These are phyloP conservation scores for Thumatha senex DNA, from an alignment of 2,888 invertebrate species.

Conservation along the genomic window DNA sequence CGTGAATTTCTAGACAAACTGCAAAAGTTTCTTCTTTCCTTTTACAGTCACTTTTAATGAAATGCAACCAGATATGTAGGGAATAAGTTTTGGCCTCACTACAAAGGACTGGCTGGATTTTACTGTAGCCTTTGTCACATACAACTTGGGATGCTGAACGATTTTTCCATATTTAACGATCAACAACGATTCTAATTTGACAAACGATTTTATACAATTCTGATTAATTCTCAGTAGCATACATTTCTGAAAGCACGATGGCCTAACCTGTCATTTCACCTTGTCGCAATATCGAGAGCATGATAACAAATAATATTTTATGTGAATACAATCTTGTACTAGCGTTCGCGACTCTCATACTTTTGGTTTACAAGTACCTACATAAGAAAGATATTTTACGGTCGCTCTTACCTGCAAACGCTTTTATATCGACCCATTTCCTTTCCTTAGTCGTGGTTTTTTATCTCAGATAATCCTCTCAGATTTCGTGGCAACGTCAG, in stretches of 20 bases:
- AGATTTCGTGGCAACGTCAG: conserved; percentile 30
- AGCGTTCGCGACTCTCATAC: conserved; percentile 6
- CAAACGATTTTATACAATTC: conserved; percentile 10
- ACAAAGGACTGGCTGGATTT: too few species aligned
- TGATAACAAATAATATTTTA: conserved; percentile 1
- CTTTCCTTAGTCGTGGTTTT: conserved; percentile 31
- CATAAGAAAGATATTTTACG: conserved; percentile 17
- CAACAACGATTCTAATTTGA: neutral
- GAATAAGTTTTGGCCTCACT: too few species aligned
- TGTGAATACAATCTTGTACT: conserved; percentile 1
- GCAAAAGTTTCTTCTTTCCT: too few species aligned
- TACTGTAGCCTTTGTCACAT: too few species aligned
- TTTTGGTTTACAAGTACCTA: neutral
- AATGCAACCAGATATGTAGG: too few species aligned
- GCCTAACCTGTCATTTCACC: neutral
- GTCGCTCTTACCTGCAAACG: conserved; percentile 35
- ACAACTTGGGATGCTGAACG: too few species aligned
- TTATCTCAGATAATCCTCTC: conserved; percentile 34
- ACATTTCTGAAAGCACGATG: conserved; percentile 11
- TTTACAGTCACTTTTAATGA: too few species aligned
- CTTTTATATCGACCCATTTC: conserved; percentile 33
- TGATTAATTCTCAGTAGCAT: conserved; percentile 11
- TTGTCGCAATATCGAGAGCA: conserved; percentile 3
- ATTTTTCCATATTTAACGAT: too few species aligned
- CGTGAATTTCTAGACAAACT: too few species aligned